phyloP scores from a whole-genome alignment of 2,113 vertebrate species.

The Nettapus auritus region DNA sequence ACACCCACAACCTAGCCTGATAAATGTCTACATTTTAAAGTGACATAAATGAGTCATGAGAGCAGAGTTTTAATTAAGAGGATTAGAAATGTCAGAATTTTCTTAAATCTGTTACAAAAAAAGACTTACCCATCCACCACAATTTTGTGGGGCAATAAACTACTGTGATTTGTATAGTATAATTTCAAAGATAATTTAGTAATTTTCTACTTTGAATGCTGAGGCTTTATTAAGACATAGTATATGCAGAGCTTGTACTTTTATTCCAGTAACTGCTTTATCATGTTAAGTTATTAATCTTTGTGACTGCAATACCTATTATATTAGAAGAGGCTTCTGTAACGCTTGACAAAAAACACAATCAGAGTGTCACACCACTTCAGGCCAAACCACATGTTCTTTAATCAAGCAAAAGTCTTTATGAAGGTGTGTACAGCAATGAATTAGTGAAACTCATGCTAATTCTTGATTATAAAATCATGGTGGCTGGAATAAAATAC shows the following conservation, averaged over 20 bases:
- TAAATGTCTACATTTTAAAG: slow-evolving; percentile 4
- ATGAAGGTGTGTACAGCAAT: not conserved
- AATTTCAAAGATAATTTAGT: not conserved
- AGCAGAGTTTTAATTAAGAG: slow-evolving; percentile 34
- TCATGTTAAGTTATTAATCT: not conserved
- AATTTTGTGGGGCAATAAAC: not conserved
- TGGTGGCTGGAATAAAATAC: not conserved
- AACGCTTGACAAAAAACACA: not conserved
- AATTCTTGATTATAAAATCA: slow-evolving; percentile 23
- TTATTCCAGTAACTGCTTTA: not conserved
- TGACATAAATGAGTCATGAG: slow-evolving; percentile 21
- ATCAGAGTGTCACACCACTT: not conserved
- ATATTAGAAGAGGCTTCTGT: slow-evolving; percentile 12
- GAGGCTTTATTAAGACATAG: not conserved
- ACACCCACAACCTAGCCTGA: slow-evolving; percentile 27
- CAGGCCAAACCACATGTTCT: not conserved
- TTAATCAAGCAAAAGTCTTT: slow-evolving; percentile 14
- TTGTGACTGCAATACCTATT: not conserved
- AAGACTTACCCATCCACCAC: not conserved
- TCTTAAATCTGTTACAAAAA: not conserved
- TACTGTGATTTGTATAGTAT: not conserved
- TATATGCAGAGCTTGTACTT: not conserved
- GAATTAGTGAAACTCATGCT: slow-evolving; percentile 2
- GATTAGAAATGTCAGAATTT: slow-evolving; percentile 32
- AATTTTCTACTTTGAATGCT: not conserved